Evolutionary conservation across 2,113 vertebrate genomes (phyloP), one percentile per base, ranked within the genome.

Genomic region (Eudyptes chrysolophus): DNA sequence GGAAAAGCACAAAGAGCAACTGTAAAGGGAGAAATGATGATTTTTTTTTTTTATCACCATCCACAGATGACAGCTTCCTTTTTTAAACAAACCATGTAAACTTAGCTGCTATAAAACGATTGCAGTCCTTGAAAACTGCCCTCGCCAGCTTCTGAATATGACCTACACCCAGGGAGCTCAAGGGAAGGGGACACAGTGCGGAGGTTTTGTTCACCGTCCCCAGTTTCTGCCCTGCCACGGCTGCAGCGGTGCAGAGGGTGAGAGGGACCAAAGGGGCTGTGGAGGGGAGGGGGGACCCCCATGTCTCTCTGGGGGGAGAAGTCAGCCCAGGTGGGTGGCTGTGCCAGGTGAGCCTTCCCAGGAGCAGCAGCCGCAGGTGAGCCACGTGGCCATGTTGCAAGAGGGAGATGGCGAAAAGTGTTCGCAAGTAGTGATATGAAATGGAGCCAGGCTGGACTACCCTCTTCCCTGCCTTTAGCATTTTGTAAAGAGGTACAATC

Each of bases 131-230:
- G 46, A 58, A 86, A 84, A 84, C 24, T 30, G 20, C 25, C 11
- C 17, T 60, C 4, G 1, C 18, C 22, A 55, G 19, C 44, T 85
- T 87, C 52, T 26, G 42, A 38, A 18, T 27, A 25, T 81, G 55
- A 19, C 34, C 17, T 49, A 7, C 2, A 1, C 8, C 7, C 11
- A 26, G 11, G n/a, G 21, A 70, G 27, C 20, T 83, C 16, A 57
- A 57, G 30, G 60, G 36, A 75, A 79, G 6, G 16, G 17, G 11
- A 29, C 1, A 2, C 2, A 5, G 25, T 0, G 0, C 10, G 34
- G 16, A 42, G 15, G 15, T 48, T 86, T 76, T 79, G 7, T 70
- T 84, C 18, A n/a, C 4, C 7, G 18, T 34, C 30, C 11, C 2
- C 10, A 10, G 16, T 18, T 76, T 77, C 58, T 52, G 17, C 18